These are phyloP conservation scores for Catocala nupta DNA, from an alignment of 2,888 invertebrate species.

Conservation along the genomic window DNA sequence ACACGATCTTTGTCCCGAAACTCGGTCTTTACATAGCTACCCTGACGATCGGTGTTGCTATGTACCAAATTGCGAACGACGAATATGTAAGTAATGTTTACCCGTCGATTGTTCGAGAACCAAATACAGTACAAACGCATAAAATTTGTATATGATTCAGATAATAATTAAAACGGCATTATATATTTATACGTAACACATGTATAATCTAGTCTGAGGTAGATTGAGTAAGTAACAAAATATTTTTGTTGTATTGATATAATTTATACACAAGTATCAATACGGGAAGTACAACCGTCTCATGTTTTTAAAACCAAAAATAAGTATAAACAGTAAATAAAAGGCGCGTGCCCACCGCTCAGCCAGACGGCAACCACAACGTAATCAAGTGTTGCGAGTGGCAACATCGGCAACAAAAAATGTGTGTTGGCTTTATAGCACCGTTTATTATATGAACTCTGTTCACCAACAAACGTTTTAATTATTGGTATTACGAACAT, in stretches of 20 bases:
- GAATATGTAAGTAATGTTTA: slow-evolving; percentile 41
- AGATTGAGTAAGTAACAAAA: too few species aligned
- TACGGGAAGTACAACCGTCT: slow-evolving; percentile 3
- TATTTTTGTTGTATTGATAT: too few species aligned
- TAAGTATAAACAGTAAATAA: slow-evolving; percentile 47
- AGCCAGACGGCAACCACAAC: slow-evolving; percentile 34
- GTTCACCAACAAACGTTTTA: not conserved
- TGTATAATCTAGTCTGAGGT: too few species aligned
- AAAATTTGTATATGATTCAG: slow-evolving; percentile 21
- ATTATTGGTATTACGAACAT: too few species aligned
- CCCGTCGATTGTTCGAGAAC: slow-evolving; percentile 42
- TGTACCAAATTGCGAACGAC: slow-evolving; percentile 54
- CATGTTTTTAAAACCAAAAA: slow-evolving; percentile 17
- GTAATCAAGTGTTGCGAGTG: slow-evolving; percentile 44
- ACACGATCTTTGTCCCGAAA: slow-evolving; percentile 81
- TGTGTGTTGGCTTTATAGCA: slow-evolving; percentile 11
- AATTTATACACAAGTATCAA: not conserved
- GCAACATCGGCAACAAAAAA: slow-evolving; percentile 35
- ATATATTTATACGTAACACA: not conserved
- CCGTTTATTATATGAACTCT: not conserved
- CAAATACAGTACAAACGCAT: slow-evolving; percentile 24
- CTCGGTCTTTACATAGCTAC: slow-evolving; percentile 60
- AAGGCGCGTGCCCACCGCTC: slow-evolving; percentile 49
- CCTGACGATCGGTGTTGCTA: slow-evolving; percentile 60
- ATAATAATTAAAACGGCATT: not conserved